Evolutionary conservation across 2,797 vertebrate genomes (phyloP).

Genomic region (Pseudochirops corinnae): DNA sequence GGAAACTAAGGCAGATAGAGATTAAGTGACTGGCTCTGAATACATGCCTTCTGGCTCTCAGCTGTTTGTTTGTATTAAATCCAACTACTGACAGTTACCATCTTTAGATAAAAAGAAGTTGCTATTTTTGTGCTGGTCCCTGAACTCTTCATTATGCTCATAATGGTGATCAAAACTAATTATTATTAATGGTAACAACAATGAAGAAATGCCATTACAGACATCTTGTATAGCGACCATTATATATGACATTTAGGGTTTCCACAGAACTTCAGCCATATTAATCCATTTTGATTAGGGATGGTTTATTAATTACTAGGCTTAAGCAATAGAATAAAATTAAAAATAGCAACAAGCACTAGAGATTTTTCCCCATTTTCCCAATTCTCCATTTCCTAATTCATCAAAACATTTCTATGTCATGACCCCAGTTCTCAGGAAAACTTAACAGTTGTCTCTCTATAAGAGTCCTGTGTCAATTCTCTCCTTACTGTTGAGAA

Average conservation of each 20-base stretch:
- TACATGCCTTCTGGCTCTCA: not conserved
- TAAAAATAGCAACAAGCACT: not conserved
- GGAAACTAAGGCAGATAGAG: not conserved
- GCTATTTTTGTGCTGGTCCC: not conserved
- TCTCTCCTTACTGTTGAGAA: not conserved
- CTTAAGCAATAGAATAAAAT: not conserved
- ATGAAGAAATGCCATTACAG: not conserved
- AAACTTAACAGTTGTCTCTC: not conserved
- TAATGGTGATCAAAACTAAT: not conserved
- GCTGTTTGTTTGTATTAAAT: not conserved
- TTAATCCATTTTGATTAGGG: not conserved
- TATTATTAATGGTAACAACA: not conserved
- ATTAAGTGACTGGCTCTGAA: not conserved
- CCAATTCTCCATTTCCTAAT: not conserved
- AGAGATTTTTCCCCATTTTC: not conserved
- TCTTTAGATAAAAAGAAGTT: not conserved
- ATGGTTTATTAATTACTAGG: not conserved
- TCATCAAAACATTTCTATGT: not conserved
- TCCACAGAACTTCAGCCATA: not conserved
- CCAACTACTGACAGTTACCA: not conserved
- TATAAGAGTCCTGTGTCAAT: not conserved
- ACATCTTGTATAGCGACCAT: not conserved
- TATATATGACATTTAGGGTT: not conserved
- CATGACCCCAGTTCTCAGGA: not conserved
- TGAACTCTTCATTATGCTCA: not conserved